phyloP scores from a whole-genome alignment of 64 coral and sea anemone species.

The Porites australiensis region DNA sequence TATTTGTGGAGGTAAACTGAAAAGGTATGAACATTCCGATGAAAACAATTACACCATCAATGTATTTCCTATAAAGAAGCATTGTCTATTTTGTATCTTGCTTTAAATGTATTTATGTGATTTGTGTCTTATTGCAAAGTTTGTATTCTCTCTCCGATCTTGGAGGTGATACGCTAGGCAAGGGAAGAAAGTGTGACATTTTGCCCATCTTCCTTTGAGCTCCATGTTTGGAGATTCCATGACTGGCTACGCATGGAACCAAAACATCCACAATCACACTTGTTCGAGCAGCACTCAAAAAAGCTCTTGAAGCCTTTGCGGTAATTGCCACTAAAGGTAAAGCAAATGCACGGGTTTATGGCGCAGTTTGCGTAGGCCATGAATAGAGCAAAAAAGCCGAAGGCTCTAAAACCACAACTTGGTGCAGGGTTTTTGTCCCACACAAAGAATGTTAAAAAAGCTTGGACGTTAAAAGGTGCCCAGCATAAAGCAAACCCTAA shows the following conservation, averaged over 20 bases:
- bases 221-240: slow-evolving; percentile 11
- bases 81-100: too few species aligned
- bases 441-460: slow-evolving; percentile 36
- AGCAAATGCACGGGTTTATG: slow-evolving; percentile 33
- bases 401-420: not conserved
- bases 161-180: not conserved
- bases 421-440: not conserved
- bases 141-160: not conserved
- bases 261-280: not conserved
- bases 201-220: not conserved
- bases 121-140: not conserved
- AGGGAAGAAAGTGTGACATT: slow-evolving; percentile 16
- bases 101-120: not conserved
- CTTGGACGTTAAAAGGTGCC: not conserved
- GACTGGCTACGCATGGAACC: not conserved
- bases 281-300: not conserved
- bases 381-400: not conserved
- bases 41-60: too few species aligned
- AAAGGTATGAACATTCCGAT: too few species aligned
- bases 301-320: slow-evolving; percentile 20
- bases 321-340: slow-evolving; percentile 42
- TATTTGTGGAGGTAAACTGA: too few species aligned
- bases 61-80: too few species aligned
- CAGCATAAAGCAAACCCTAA: slow-evolving; percentile 33
- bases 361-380: slow-evolving; percentile 26